These are phyloP conservation scores for Hartigia nigra DNA, from an alignment of 2,888 invertebrate genomes.

Conservation along the genomic window DNA sequence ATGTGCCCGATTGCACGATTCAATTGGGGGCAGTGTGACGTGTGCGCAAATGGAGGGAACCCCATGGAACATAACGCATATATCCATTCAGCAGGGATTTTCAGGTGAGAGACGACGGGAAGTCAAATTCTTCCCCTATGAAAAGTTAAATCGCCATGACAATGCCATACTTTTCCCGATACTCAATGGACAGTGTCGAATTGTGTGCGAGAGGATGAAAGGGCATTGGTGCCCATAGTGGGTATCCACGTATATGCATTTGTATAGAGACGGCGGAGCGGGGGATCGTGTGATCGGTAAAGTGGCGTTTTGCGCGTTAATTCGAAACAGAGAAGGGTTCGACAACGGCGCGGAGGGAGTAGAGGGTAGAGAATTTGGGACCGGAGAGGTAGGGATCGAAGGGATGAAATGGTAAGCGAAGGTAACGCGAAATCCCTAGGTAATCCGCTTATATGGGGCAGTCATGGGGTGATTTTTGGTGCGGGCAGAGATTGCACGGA, in stretches of 20 bases:
- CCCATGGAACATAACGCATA: neutral
- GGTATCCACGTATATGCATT: neutral
- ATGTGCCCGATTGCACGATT: neutral
- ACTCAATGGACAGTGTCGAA: neutral
- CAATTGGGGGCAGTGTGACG: neutral
- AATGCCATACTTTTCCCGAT: neutral
- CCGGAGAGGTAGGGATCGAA: neutral
- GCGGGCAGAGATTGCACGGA: neutral
- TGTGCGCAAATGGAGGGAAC: neutral
- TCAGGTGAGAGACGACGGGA: neutral
- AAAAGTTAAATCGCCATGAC: neutral
- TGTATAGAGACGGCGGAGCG: too few relatives aligned
- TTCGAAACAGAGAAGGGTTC: constrained; percentile 17
- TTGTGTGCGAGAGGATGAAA: neutral
- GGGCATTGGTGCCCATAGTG: neutral
- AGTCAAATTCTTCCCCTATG: neutral
- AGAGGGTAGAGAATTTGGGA: neutral
- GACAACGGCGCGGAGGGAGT: constrained; percentile 9
- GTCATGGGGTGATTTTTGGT: neutral
- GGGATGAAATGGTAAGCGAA: neutral
- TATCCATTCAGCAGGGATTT: neutral
- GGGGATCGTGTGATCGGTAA: constrained; percentile 8
- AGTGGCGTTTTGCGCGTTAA: constrained; percentile 28
- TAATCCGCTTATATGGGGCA: constrained; percentile 39
- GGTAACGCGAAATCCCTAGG: constrained; percentile 32